Conservation (phyloP, 2,797 vertebrate species). For the Eurystomus glaucurus region DNA sequence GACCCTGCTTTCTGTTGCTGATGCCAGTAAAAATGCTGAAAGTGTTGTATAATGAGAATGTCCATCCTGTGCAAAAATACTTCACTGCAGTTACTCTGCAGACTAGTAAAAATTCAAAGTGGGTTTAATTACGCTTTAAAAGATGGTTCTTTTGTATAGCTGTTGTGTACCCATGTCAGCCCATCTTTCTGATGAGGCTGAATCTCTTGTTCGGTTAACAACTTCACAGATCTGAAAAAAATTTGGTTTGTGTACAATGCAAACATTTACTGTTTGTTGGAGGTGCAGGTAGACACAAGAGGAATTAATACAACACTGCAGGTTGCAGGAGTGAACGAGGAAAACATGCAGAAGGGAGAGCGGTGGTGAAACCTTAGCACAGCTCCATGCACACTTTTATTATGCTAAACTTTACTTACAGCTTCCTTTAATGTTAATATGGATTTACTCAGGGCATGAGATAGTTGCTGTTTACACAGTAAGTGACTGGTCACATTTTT, state of each 20-base stretch:
- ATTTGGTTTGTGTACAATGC: background rate
- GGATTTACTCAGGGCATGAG: background rate
- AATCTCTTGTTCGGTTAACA: background rate
- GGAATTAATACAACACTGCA: accelerated
- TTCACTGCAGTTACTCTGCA: background rate
- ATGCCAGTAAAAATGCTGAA: background rate
- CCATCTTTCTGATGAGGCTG: background rate
- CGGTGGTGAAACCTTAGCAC: background rate
- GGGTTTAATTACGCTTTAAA: background rate
- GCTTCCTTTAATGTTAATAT: background rate
- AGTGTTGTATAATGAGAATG: background rate
- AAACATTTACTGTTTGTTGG: background rate
- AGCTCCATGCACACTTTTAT: background rate
- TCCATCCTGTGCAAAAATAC: background rate
- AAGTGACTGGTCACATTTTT: background rate
- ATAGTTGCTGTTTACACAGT: background rate
- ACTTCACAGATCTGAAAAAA: background rate
- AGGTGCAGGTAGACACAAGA: background rate
- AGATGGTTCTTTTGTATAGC: background rate
- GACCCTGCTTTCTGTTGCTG: background rate
- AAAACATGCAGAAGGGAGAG: background rate
- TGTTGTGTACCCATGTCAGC: background rate
- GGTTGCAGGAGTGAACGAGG: background rate
- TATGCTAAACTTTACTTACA: background rate
- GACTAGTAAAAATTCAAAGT: background rate